Base-by-base conservation (phyloP, 2,113 vertebrate genomes). In the Pandion haliaetus region DNA sequence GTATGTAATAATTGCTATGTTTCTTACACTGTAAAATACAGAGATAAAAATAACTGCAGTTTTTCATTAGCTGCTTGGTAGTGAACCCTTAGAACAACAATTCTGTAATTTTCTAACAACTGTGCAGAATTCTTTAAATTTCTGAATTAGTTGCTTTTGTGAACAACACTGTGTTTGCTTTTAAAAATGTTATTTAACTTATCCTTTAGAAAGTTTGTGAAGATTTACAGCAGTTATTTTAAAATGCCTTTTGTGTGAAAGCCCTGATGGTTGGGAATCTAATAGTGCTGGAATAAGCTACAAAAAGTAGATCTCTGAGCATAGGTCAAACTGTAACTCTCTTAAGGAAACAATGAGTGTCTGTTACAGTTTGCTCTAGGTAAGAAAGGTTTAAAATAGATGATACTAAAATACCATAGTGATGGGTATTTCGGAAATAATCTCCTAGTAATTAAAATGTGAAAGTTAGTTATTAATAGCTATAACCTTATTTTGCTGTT, bases 1-100 rank as follows among this genome's bases (percentile, higher is more conserved):
- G 99, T 99, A 97, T n/a, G 87, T 58, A 78, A 40, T 34, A 25
- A 73, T 59, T 23, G 21, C 21, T 66, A 1, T 42, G 26, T 80
- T 86, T 70, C 44, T 93, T 92, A 36, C 42, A n/a, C 25, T 54
- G 34, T 62, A 62, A 77, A 91, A 79, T 69, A 67, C 31, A 86
- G 61, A 59, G 12, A 4, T 17, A 88, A 93, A 93, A 57, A 36
- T 9, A 28, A 26, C 29, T 57, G 31, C 26, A 42, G 24, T 25
- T 89, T 86, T 93, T 86, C n/a, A 47, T 70, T 78, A 44, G 21
- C 40, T 71, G 6, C 63, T 81, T 72, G 32, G 8, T 45, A n/a
- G 9, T 20, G 55, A 92, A 14, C 10, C 12, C 29, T 52, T 42
- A 62, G 10, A 81, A 49, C 15, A 82, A 38, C 9, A 63, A 5